phyloP scores from a whole-genome alignment of 2,888 invertebrate species.

The Thera obeliscata region DNA sequence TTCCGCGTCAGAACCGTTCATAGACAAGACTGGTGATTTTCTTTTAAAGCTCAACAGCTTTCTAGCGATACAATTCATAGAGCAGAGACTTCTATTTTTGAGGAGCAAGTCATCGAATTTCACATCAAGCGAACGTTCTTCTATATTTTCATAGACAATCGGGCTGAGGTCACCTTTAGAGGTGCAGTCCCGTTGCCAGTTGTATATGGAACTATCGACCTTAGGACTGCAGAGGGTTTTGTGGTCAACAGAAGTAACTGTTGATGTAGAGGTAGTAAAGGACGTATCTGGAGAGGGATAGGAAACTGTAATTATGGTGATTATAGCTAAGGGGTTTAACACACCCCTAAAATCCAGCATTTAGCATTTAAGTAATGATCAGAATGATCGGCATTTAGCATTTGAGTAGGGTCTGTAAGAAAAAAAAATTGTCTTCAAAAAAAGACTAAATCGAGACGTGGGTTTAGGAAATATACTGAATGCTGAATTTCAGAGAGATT shows the following conservation, averaged over 20 bases:
- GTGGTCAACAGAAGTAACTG: constrained; percentile 18
- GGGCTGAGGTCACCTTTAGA: constrained; percentile 33
- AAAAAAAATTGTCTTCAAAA: too few relatives aligned
- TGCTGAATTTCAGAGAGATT: too few relatives aligned
- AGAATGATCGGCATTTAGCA: too few relatives aligned
- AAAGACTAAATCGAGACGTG: too few relatives aligned
- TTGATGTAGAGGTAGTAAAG: constrained; percentile 20
- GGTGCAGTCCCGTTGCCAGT: constrained; percentile 30
- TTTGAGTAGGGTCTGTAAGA: too few relatives aligned
- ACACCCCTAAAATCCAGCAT: too few relatives aligned
- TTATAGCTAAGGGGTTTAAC: too few relatives aligned
- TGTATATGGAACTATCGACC: constrained; percentile 28
- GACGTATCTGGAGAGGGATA: constrained; percentile 32
- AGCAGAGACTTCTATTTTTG: constrained; percentile 52
- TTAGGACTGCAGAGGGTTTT: constrained; percentile 19
- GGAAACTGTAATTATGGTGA: background rate
- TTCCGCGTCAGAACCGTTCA: constrained; percentile 53
- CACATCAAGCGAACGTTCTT: constrained; percentile 31
- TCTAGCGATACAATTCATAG: constrained; percentile 57
- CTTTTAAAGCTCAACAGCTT: constrained; percentile 35
- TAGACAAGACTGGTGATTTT: constrained; percentile 44
- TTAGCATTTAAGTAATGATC: too few relatives aligned
- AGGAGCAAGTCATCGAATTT: constrained; percentile 19
- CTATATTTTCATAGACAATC: constrained; percentile 28
- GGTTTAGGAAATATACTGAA: too few relatives aligned